Conservation (phyloP, 2,888 invertebrate species). For the Ophion ellenae region DNA sequence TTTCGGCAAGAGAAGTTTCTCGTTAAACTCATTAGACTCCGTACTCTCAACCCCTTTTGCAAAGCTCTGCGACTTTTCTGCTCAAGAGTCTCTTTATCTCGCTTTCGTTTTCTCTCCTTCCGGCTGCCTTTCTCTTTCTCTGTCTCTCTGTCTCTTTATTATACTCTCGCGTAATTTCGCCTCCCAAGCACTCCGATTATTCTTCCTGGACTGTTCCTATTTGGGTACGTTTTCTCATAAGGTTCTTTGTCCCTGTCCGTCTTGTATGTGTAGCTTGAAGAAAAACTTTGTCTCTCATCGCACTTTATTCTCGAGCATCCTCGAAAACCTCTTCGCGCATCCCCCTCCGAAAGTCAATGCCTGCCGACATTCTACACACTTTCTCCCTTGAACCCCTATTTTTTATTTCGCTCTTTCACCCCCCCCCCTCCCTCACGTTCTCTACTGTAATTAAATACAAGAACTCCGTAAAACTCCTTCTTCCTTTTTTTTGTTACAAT, state of each 20-base stretch:
- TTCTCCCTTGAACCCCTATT: background rate
- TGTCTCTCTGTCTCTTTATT: constrained; percentile 13
- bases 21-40: constrained; percentile 64
- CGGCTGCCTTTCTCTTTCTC: background rate
- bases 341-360: constrained; percentile 3
- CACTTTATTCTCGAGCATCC: constrained; percentile 29
- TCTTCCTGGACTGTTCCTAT: constrained; percentile 46
- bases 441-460: constrained; percentile 21
- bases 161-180: constrained; percentile 51
- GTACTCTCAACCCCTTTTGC: constrained; percentile 43
- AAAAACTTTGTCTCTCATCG: constrained; percentile 40
- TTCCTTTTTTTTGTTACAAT: background rate
- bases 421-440: background rate
- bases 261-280: constrained; percentile 35
- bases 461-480: constrained; percentile 23
- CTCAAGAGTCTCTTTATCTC: constrained; percentile 37
- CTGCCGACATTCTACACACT: constrained; percentile 28
- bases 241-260: constrained; percentile 16
- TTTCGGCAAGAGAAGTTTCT: constrained; percentile 53
- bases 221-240: constrained; percentile 25
- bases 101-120: background rate
- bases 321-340: constrained; percentile 21
- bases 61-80: constrained; percentile 39
- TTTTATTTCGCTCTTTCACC: background rate
- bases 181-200: constrained; percentile 47